Conservation (phyloP, 1,140 invertebrate genomes). For the Heliconius himera region DNA sequence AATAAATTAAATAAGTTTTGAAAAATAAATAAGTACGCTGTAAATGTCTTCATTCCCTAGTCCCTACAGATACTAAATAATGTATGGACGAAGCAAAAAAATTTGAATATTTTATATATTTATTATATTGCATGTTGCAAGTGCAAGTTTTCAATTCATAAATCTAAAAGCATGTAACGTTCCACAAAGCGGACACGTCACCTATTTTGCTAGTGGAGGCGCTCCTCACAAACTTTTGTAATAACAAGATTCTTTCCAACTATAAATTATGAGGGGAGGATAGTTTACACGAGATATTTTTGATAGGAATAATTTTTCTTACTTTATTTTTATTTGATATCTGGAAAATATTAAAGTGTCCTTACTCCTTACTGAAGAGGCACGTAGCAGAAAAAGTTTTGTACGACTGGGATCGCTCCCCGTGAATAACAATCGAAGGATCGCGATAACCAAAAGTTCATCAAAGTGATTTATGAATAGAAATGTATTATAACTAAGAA, state of each 20-base stretch:
- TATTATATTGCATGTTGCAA: constrained; percentile 8
- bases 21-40: not conserved
- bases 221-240: constrained; percentile 45
- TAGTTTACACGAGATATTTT: constrained; percentile 46
- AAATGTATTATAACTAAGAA: not conserved
- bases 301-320: constrained; percentile 26
- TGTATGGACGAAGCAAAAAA: not conserved
- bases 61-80: not conserved
- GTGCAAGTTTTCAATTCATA: constrained; percentile 8
- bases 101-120: constrained; percentile 4
- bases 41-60: not conserved
- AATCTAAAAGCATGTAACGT: not conserved
- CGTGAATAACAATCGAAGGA: constrained; percentile 12
- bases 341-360: constrained; percentile 13
- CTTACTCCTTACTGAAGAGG: not conserved
- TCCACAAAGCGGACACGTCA: constrained; percentile 30
- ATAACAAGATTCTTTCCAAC: constrained; percentile 51
- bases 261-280: constrained; percentile 51
- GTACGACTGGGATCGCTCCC: not conserved
- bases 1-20: no score
- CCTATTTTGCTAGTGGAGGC: constrained; percentile 36
- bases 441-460: constrained; percentile 9
- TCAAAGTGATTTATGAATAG: constrained; percentile 6
- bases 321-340: constrained; percentile 29
- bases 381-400: not conserved